phyloP scores from a whole-genome alignment of 2,113 vertebrate genomes.

The Callipepla californica region DNA sequence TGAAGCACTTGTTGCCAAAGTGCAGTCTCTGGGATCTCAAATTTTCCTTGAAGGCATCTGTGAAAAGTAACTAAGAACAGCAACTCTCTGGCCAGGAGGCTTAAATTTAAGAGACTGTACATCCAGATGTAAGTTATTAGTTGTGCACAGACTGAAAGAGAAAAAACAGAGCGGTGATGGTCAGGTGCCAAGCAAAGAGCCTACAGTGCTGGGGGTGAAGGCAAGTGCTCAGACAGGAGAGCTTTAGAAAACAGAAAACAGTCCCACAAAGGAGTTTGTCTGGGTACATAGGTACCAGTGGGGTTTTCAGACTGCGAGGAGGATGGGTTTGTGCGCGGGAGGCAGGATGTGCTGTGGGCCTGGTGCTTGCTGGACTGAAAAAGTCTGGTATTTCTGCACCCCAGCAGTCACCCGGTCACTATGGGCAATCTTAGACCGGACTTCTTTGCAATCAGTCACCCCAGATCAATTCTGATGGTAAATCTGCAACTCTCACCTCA shows the following conservation, averaged over 20 bases:
- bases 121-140: slow-evolving; percentile 30
- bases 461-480: background rate
- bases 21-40: background rate
- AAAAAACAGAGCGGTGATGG: background rate
- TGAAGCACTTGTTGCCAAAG: background rate
- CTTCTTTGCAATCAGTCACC: background rate
- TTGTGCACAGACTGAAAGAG: background rate
- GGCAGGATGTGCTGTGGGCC: background rate
- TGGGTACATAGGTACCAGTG: rapidly evolving
- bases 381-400: background rate
- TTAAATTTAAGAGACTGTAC: background rate
- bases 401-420: background rate
- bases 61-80: slow-evolving; percentile 19
- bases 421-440: background rate
- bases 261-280: background rate
- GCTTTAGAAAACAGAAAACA: background rate
- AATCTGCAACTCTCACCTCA: background rate
- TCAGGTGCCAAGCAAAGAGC: background rate
- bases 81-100: slow-evolving; percentile 18
- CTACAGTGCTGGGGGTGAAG: background rate
- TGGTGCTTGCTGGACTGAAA: background rate
- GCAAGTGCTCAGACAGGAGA: background rate
- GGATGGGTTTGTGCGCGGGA: background rate
- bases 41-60: slow-evolving; percentile 37
- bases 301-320: background rate